A percentile compares a stretch with the other conserved stretches of the same genome.
phyloP scores from a whole-genome alignment of 2,113 vertebrate species.

The Lampris incognitus region DNA sequence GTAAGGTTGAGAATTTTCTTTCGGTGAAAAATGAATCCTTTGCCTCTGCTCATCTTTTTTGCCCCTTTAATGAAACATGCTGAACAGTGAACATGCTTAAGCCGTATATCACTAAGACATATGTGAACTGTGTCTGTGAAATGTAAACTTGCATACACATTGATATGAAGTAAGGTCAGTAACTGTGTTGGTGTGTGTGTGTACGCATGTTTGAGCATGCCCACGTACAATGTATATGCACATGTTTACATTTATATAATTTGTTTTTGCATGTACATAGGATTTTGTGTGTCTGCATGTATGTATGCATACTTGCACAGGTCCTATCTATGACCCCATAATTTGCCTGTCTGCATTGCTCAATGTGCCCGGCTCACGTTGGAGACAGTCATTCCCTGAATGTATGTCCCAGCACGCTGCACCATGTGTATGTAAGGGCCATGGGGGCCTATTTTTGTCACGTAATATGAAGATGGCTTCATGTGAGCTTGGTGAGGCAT shows the following conservation, averaged over 20 bases:
- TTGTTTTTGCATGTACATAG: constrained; percentile 16
- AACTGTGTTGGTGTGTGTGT: constrained; percentile 10
- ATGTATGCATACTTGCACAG: constrained; percentile 17
- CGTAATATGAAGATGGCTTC: constrained; percentile 66
- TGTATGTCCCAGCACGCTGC: background rate
- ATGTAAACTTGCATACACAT: constrained; percentile 57
- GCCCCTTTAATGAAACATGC: constrained; percentile 29
- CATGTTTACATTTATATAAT: background rate
- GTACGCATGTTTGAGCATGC: background rate
- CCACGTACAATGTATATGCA: background rate
- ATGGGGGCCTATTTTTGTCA: constrained; percentile 62
- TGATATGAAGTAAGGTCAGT: constrained; percentile 19
- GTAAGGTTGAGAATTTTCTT: background rate
- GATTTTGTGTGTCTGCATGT: constrained; percentile 15
- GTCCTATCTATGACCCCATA: constrained; percentile 47
- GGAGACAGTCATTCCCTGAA: constrained; percentile 41
- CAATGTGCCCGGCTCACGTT: constrained; percentile 37
- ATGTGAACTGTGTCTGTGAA: constrained; percentile 51
- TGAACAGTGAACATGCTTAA: constrained; percentile 37
- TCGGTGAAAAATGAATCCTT: constrained; percentile 21
- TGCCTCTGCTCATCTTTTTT: constrained; percentile 4
- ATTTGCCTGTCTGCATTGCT: constrained; percentile 34
- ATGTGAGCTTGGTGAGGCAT: constrained; percentile 29
- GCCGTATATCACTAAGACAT: constrained; percentile 54
- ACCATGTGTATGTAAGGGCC: constrained; percentile 21